Evolutionary conservation across 2,888 invertebrate species (phyloP), one percentile per base, ranked within the genome.

Genomic region (Lithophane ornitopus): DNA sequence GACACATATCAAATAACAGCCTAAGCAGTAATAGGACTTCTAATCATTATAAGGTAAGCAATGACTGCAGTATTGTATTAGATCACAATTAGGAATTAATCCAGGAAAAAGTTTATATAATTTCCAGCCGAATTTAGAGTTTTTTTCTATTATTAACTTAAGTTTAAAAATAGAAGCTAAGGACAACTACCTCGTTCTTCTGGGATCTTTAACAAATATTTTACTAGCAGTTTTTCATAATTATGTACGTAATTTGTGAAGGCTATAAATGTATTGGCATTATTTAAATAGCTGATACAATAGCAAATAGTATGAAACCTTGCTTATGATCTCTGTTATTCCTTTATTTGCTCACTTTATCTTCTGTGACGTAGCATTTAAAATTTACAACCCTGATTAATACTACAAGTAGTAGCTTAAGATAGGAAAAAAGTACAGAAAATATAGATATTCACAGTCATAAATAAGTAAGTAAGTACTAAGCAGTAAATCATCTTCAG

Each of bases 1-100:
- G 94, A 73, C 97, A 97, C 86, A 97, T 97, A 74, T 97, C 97
- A 62, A 97, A 97, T 91, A 97, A 97, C 81, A 97, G 97, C 74
- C 91, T 97, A 77, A 96, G 93, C 19, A 94, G 91, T 70, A 92
- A 90, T 56, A 92, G 94, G 79, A 92, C 93, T 56, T 89, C 90
- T 3, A 91, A 94, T 82, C 92, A 92, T 75, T 95, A 96, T 88
- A 96, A 96, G 95, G 96, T 62, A 14, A 62, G 14, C 39, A 39
- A 14, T 62, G 3, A 39, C 39, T 59, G 26, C 26, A 26, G 14
- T 26, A 26, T 7, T 28, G 14, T 61, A 22, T 61, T 39, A 61
- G 22, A 61, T 61, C 22, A 34, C 22, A 61, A 34, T 0, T 22
- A 22, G 22, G 22, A 61, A 34, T 22, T 12, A 34, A 14, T 22